Conservation (phyloP, 2,888 invertebrate species). For the Drosophila prostipennis region DNA sequence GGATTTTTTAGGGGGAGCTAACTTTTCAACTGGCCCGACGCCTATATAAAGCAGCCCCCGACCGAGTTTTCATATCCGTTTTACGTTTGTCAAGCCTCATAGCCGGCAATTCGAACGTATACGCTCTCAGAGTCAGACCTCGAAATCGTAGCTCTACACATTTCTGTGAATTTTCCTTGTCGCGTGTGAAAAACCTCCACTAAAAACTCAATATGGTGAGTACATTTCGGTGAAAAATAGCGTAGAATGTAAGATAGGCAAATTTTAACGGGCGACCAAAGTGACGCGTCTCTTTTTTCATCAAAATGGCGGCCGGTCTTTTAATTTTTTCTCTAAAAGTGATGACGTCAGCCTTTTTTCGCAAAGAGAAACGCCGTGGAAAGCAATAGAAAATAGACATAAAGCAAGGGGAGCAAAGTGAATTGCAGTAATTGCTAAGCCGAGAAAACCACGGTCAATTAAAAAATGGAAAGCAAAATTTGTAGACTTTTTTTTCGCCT, state of each 20-base stretch:
- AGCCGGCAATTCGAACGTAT: slow-evolving; percentile 87
- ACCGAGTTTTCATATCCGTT: slow-evolving; percentile 84
- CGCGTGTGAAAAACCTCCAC: slow-evolving; percentile 72
- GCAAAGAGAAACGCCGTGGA: neutral
- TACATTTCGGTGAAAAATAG: slow-evolving; percentile 2
- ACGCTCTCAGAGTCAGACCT: slow-evolving; percentile 54
- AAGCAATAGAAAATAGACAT: neutral
- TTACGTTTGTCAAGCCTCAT: slow-evolving; percentile 90
- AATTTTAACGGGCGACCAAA: neutral
- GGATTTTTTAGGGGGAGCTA: no score
- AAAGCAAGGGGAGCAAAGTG: neutral
- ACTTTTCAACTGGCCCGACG: neutral
- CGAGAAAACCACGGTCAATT: neutral
- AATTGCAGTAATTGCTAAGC: neutral
- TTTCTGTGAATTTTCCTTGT: slow-evolving; percentile 72
- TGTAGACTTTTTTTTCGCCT: no score
- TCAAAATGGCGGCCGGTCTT: slow-evolving; percentile 10
- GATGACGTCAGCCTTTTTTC: slow-evolving; percentile 67
- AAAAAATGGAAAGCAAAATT: no score
- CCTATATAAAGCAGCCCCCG: slow-evolving; percentile 86
- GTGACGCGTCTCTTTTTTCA: slow-evolving; percentile 1
- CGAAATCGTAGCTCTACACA: slow-evolving; percentile 52
- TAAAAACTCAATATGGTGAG: slow-evolving; percentile 82
- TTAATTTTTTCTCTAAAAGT: neutral
- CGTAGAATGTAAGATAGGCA: neutral